Conservation (phyloP, 2,888 invertebrate species). For the Morpho helenor region DNA sequence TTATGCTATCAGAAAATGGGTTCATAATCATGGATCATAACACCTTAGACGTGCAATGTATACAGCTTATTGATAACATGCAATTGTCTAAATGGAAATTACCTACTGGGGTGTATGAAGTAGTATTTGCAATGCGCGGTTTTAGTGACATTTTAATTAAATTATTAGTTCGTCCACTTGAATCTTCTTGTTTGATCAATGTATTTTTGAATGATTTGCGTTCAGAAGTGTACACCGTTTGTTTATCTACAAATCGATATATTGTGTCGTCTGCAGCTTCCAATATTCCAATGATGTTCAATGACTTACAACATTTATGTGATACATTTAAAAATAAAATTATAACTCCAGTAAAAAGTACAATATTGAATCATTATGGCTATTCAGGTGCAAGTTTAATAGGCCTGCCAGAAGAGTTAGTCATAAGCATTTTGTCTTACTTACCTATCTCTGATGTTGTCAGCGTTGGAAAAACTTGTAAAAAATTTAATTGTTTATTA, state of each 20-base stretch:
- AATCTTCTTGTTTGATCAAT: constrained; percentile 54
- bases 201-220: constrained; percentile 47
- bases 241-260: constrained; percentile 59
- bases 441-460: constrained; percentile 47
- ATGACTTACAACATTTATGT: constrained; percentile 66
- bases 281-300: constrained; percentile 56
- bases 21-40: constrained; percentile 45
- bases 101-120: constrained; percentile 45
- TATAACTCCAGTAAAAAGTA: constrained; percentile 74
- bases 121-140: constrained; percentile 46
- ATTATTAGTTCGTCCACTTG: constrained; percentile 56
- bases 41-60: constrained; percentile 32
- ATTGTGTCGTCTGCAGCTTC: constrained; percentile 55
- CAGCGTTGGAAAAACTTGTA: constrained; percentile 53
- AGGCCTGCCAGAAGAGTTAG: constrained; percentile 65
- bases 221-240: constrained; percentile 61
- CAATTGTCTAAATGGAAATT: constrained; percentile 46
- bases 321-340: constrained; percentile 75
- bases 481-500: constrained; percentile 42
- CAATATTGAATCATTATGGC: constrained; percentile 66
- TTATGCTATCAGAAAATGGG: constrained; percentile 61
- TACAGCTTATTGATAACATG: constrained; percentile 34
- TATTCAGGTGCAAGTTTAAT: constrained; percentile 67
- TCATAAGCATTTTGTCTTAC: constrained; percentile 48
- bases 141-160: constrained; percentile 47